Evolutionary conservation across 2,797 vertebrate genomes (phyloP), one percentile per base, ranked within the genome.

Genomic region (Aotus griseimembra): DNA sequence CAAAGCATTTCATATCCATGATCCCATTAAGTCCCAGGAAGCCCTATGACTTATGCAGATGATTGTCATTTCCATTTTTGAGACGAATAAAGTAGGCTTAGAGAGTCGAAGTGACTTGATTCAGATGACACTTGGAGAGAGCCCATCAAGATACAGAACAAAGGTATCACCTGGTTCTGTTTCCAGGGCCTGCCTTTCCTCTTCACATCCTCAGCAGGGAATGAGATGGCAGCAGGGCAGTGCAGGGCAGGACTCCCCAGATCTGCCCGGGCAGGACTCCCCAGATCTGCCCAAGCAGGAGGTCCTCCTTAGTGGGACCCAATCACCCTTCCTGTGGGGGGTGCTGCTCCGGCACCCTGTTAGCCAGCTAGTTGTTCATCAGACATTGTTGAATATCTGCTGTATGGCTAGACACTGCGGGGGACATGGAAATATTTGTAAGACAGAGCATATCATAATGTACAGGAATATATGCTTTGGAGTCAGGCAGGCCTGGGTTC

Each of bases 21-120:
- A 92, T 97, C 94, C 93, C 80, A 88, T 57, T 88, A 93, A 92
- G 92, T 93, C 88, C 72, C 90, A 44, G 24, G 92, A 95, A 97
- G 79, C 81, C 61, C 41, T 15, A 20, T 64, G 94, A 96, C 96
- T 97, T 93, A 70, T 1, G 30, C 52, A 46, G 58, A 75, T 26
- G 75, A 50, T 83, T 92, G 57, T 46, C 55, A 58, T 84, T 96
- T 95, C 79, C 81, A 87, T 93, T 92, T 67, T 88, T 67, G 88
- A 48, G 39, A 82, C 19, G 44, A 87, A 81, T 58, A 48, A 85
- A 96, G 41, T 48, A 61, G 82, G 44, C 39, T 30, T 41, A 22
- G 46, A 24, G 80, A 55, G 48, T 36, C 75, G 46, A 89, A 89
- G 81, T 58, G 90, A 88, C n/a, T 91, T 48, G 48, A 28, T 70